phyloP scores from a whole-genome alignment of 2,888 invertebrate species.

The Tipula vernalis region DNA sequence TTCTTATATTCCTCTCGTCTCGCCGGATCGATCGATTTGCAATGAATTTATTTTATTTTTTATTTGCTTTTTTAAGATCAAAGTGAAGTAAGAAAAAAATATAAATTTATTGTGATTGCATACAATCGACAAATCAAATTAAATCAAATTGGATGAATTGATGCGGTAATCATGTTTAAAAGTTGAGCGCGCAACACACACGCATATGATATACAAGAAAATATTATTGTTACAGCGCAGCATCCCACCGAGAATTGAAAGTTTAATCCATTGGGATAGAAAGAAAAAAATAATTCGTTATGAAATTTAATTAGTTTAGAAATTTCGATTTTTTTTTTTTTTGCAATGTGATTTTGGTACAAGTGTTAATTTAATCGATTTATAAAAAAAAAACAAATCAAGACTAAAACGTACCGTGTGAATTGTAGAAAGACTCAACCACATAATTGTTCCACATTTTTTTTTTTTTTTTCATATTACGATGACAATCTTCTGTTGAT shows the following conservation, averaged over 20 bases:
- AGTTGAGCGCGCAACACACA: neutral
- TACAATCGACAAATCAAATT: constrained; percentile 8
- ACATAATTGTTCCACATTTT: neutral
- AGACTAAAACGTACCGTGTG: neutral
- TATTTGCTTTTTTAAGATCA: constrained; percentile 1
- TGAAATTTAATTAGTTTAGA: neutral
- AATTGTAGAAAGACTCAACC: neutral
- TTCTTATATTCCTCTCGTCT: neutral
- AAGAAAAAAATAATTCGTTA: too few relatives aligned
- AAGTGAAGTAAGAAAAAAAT: neutral
- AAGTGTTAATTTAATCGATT: neutral
- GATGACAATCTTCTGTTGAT: neutral
- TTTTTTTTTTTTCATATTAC: neutral
- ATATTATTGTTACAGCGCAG: neutral
- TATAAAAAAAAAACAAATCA: neutral
- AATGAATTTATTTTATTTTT: neutral
- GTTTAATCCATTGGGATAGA: neutral
- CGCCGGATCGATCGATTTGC: neutral
- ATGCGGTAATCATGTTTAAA: neutral
- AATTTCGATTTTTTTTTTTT: neutral
- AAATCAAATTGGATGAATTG: constrained; percentile 7
- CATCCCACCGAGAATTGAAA: neutral
- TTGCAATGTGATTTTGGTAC: neutral
- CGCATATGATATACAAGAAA: neutral
- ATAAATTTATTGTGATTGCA: neutral